Conservation (phyloP, 2,113 vertebrate species). For the Laticauda colubrina region DNA sequence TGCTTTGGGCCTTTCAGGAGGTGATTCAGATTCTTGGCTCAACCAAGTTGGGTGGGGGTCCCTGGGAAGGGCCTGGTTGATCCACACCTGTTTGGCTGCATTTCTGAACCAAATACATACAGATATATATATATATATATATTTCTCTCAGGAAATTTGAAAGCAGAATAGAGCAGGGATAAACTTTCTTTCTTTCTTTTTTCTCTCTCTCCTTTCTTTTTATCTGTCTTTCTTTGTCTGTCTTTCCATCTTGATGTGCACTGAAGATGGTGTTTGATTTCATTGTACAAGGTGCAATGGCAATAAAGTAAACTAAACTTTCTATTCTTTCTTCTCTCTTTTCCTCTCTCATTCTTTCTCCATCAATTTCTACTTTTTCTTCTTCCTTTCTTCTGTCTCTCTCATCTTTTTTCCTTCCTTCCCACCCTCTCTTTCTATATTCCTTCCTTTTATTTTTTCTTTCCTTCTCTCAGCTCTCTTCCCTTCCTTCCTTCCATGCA, state of each 20-base stretch:
- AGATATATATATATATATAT: too few species aligned
- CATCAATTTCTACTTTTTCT: neutral
- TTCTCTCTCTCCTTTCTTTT: neutral
- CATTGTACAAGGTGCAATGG: too few species aligned
- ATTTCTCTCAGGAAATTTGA: neutral
- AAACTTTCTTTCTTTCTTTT: neutral
- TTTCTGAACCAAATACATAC: neutral
- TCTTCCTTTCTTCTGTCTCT: neutral
- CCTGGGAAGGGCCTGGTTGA: neutral
- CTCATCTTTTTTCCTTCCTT: neutral
- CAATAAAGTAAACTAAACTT: too few species aligned
- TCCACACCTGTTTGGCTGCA: neutral
- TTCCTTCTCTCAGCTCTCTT: too few species aligned
- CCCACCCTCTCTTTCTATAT: neutral
- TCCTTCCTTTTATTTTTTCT: neutral
- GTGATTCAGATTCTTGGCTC: conserved; percentile 18
- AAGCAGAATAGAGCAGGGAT: neutral
- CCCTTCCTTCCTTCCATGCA: too few species aligned
- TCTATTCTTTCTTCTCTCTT: neutral
- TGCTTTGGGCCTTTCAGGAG: neutral
- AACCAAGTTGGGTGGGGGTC: neutral
- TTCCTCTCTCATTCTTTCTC: neutral
- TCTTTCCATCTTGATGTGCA: neutral
- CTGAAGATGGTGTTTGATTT: too few species aligned
- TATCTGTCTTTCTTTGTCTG: neutral